Evolutionary conservation across 2,888 invertebrate genomes (phyloP).

Genomic region (Leucozona laternaria): DNA sequence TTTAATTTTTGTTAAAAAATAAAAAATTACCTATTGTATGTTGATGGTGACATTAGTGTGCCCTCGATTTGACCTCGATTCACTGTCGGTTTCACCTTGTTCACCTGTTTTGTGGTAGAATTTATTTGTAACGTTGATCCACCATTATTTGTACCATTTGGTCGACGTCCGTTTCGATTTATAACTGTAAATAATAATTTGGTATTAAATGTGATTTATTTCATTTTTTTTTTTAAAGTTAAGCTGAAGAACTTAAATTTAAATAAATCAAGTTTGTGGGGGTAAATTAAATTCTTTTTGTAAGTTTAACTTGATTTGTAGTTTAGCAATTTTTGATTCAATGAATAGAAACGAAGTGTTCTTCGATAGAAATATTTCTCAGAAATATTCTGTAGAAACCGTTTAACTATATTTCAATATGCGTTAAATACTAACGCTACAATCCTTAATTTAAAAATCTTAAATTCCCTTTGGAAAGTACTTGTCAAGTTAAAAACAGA

Average conservation of each 20-base stretch:
- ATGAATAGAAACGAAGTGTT: too few species aligned
- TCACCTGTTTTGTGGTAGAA: slow-evolving; percentile 92
- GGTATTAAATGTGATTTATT: background rate
- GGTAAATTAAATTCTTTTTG: too few species aligned
- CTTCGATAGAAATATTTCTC: too few species aligned
- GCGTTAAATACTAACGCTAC: too few species aligned
- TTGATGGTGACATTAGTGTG: slow-evolving; percentile 88
- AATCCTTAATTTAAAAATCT: too few species aligned
- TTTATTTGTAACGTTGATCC: slow-evolving; percentile 85
- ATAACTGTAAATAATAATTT: slow-evolving; percentile 86
- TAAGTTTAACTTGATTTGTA: too few species aligned
- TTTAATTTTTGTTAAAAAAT: background rate
- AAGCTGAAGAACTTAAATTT: background rate
- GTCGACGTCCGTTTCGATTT: slow-evolving; percentile 89
- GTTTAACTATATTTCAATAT: too few species aligned
- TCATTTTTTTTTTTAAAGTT: background rate
- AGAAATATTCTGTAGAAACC: too few species aligned
- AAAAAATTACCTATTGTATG: slow-evolving; percentile 86
- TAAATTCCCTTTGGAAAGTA: too few species aligned
- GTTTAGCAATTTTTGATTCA: too few species aligned
- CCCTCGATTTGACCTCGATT: slow-evolving; percentile 90
- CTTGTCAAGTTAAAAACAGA: too few species aligned
- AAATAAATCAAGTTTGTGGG: too few species aligned
- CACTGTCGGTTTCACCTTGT: slow-evolving; percentile 95
- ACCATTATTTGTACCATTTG: slow-evolving; percentile 81